A percentile compares a stretch with the other conserved stretches of the same genome.
Conservation (phyloP, 1,140 invertebrate species). For the Drosophila ercepeae region DNA sequence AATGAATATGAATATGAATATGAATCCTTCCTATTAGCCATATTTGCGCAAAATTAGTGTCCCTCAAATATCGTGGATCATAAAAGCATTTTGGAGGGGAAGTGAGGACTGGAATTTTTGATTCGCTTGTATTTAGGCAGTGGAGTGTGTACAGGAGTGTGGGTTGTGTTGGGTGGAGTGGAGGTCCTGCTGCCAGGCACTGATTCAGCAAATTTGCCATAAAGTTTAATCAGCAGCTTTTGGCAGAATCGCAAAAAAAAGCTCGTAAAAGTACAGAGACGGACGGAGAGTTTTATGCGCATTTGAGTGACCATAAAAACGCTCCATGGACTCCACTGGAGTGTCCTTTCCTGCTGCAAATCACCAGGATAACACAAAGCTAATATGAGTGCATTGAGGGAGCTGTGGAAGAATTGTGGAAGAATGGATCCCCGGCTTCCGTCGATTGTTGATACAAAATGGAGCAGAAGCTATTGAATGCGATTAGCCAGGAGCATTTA, state of each 20-base stretch:
- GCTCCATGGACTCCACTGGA: conserved; percentile 35
- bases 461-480: conserved; percentile 59
- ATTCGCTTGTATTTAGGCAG: conserved; percentile 58
- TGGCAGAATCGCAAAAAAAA: conserved; percentile 38
- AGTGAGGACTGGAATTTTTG: conserved; percentile 52
- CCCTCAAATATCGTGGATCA: conserved; percentile 36
- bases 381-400: background rate
- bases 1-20: too few relatives aligned
- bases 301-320: conserved; percentile 81
- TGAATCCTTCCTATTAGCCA: conserved; percentile 48
- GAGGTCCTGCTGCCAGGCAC: conserved; percentile 26
- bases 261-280: conserved; percentile 36
- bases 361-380: conserved; percentile 12
- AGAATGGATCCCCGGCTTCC: background rate
- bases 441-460: background rate
- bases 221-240: conserved; percentile 82
- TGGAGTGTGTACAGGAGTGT: conserved; percentile 13
- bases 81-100: conserved; percentile 47
- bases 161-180: too few relatives aligned
- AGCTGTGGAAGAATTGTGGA: background rate
- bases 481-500: conserved; percentile 42
- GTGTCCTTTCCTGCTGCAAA: conserved; percentile 17
- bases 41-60: conserved; percentile 64
- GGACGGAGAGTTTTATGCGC: conserved; percentile 64
- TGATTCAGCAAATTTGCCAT: conserved; percentile 81